Percentiles rank a stretch among this genome's conserved stretches.
phyloP scores from a whole-genome alignment of 2,888 invertebrate genomes.

The Sepioteuthis lessoniana region DNA sequence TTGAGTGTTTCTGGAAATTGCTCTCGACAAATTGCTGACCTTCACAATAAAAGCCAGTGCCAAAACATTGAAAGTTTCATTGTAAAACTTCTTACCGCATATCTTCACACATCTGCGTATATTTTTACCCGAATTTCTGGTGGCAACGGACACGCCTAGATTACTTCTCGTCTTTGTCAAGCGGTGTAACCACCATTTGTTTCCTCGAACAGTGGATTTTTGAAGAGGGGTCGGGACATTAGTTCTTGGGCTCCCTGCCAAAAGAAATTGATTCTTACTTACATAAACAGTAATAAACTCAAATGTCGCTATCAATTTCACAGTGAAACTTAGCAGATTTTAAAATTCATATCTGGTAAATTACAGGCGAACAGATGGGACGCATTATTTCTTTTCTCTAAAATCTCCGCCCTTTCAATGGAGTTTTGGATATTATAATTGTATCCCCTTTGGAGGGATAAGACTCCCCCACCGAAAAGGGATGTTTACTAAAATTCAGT shows the following conservation, averaged over 20 bases:
- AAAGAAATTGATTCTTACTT: background rate
- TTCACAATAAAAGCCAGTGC: background rate
- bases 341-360: no score
- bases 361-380: no score
- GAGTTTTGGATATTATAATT: no score
- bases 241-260: background rate
- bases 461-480: no score
- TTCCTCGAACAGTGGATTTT: background rate
- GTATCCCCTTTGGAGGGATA: no score
- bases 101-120: background rate
- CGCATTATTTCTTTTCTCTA: no score
- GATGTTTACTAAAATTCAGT: no score
- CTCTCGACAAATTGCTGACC: background rate
- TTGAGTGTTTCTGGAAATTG: background rate
- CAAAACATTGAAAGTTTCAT: background rate
- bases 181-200: background rate
- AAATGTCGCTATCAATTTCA: background rate
- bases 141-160: background rate
- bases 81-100: background rate
- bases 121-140: background rate
- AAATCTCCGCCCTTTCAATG: no score
- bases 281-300: background rate
- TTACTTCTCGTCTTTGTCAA: background rate
- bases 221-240: background rate
- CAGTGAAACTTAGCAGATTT: no score